phyloP scores from a whole-genome alignment of 1,140 invertebrate genomes.

The Rhyzopertha dominica region DNA sequence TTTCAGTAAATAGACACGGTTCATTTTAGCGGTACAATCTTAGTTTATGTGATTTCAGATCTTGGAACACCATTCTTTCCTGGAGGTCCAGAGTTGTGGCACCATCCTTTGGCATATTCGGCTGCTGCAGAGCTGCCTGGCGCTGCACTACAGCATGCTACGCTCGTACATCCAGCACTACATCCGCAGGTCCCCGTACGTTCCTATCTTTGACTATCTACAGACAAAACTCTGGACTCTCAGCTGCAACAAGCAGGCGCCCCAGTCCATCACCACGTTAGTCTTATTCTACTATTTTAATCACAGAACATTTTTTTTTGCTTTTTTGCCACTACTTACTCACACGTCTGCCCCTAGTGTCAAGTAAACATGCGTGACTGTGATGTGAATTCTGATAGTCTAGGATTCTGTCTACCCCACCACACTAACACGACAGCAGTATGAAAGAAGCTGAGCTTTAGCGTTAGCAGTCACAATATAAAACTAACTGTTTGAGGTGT shows the following conservation, averaged over 20 bases:
- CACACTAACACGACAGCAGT: too few species aligned
- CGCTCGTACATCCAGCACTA: conserved; percentile 89
- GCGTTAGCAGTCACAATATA: too few species aligned
- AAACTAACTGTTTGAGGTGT: too few species aligned
- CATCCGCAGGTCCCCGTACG: conserved; percentile 95
- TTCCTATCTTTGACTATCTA: conserved; percentile 95
- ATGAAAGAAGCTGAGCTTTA: too few species aligned
- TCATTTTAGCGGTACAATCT: too few species aligned
- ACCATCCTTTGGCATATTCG: conserved; percentile 82
- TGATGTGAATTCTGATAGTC: conserved; percentile 24
- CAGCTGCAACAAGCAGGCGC: conserved; percentile 49
- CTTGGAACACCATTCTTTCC: conserved; percentile 92
- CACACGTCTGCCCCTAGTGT: conserved; percentile 1
- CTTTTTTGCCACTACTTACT: neutral
- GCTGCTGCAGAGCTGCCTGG: conserved; percentile 75
- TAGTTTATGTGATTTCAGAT: conserved; percentile 60
- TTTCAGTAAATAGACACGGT: too few species aligned
- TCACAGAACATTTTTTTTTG: conserved; percentile 6
- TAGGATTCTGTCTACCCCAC: conserved; percentile 28
- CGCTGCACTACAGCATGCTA: conserved; percentile 77
- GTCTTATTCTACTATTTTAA: conserved; percentile 25
- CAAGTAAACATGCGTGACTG: conserved; percentile 16
- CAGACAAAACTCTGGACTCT: conserved; percentile 69
- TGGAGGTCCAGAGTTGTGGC: conserved; percentile 87
- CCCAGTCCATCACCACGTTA: conserved; percentile 49